These are phyloP conservation scores for Chironomus tentans DNA, from an alignment of 2,888 invertebrate species.

Conservation along the genomic window DNA sequence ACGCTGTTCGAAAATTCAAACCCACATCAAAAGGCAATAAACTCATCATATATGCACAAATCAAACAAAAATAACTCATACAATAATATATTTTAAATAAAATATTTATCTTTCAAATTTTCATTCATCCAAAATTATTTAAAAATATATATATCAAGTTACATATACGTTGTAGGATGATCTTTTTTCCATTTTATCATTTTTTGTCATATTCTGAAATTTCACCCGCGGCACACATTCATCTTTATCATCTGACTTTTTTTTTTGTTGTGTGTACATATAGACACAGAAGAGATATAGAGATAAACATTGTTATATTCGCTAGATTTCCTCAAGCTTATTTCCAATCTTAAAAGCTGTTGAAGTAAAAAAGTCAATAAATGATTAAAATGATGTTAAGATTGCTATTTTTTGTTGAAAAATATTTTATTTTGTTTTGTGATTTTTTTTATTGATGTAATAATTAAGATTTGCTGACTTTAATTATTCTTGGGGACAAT, in stretches of 20 bases:
- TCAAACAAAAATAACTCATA: neutral
- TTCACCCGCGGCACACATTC: constrained; percentile 8
- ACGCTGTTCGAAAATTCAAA: too few species aligned
- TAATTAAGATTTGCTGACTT: too few species aligned
- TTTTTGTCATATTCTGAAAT: neutral
- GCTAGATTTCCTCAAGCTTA: neutral
- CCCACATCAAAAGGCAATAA: too few species aligned
- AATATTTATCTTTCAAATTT: neutral
- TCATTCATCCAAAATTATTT: neutral
- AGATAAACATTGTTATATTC: neutral
- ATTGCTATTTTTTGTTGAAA: too few species aligned
- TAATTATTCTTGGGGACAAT: too few species aligned
- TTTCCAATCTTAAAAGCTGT: neutral
- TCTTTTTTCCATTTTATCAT: neutral
- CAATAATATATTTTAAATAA: neutral
- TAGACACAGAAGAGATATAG: neutral
- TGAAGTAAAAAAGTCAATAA: neutral
- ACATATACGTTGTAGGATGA: neutral
- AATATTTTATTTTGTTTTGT: too few species aligned
- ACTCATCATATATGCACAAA: too few species aligned
- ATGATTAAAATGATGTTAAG: neutral
- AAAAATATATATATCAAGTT: neutral
- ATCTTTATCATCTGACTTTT: neutral
- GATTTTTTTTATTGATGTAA: too few species aligned
- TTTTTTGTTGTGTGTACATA: neutral